Conservation (phyloP, 2,888 invertebrate genomes). For the Labia minor region DNA sequence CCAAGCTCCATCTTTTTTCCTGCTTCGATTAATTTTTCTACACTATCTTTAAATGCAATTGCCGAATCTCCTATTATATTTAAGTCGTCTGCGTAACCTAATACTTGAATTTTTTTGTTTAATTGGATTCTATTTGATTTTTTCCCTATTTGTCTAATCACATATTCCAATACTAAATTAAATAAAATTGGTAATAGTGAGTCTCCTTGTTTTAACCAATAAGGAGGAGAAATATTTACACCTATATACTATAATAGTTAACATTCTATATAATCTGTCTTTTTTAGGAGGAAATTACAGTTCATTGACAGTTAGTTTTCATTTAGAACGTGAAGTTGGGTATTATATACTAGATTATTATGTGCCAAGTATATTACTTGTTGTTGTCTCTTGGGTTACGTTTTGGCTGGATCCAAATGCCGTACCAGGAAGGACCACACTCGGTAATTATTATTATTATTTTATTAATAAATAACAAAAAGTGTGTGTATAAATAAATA, state of each 20-base stretch:
- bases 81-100: no score
- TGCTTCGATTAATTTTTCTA: no score
- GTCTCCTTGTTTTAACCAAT: no score
- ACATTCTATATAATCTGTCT: background rate
- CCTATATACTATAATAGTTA: background rate
- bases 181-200: no score
- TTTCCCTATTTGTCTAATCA: no score
- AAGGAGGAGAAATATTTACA: no score
- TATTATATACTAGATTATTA: conserved; percentile 83
- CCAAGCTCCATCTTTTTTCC: no score
- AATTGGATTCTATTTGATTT: no score
- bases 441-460: conserved; percentile 44
- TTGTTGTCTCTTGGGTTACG: conserved; percentile 78
- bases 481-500: background rate
- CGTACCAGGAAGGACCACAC: conserved; percentile 66
- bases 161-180: no score
- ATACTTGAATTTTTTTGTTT: no score
- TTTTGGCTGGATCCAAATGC: conserved; percentile 84
- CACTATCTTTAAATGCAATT: no score
- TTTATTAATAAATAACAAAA: background rate
- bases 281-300: conserved; percentile 68
- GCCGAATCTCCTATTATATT: no score
- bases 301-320: conserved; percentile 65
- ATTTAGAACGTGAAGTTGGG: conserved; percentile 68
- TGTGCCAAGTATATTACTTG: conserved; percentile 74